phyloP scores from a whole-genome alignment of 2,888 invertebrate genomes.

The Hipparchia sbordonii region DNA sequence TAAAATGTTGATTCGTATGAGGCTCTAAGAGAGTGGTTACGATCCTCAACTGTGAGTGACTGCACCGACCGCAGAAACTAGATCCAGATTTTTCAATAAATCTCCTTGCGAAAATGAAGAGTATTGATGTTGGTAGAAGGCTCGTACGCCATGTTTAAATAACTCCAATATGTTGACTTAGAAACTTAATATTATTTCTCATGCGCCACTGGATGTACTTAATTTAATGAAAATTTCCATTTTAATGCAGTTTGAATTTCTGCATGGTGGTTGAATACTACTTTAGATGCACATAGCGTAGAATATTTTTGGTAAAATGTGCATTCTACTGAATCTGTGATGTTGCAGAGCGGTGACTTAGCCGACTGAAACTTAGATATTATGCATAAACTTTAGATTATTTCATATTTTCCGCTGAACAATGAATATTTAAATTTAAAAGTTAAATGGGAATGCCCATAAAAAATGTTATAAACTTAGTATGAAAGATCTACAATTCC shows the following conservation, averaged over 20 bases:
- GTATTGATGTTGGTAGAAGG: no score
- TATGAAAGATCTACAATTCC: neutral
- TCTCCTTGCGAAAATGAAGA: no score
- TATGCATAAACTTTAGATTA: neutral
- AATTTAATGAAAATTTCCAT: slow-evolving; percentile 4
- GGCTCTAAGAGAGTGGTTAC: no score
- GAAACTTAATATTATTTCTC: slow-evolving; percentile 20
- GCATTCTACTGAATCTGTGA: neutral
- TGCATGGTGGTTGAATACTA: neutral
- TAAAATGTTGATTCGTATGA: no score
- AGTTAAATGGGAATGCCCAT: neutral
- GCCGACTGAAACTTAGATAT: neutral
- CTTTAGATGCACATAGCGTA: neutral
- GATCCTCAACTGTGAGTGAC: no score
- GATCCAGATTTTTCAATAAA: no score
- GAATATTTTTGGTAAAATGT: neutral
- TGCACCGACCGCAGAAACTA: no score
- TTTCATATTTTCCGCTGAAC: neutral
- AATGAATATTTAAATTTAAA: neutral
- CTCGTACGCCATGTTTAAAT: neutral
- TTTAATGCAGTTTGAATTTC: neutral
- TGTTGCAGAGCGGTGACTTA: neutral
- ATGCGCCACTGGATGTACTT: slow-evolving; percentile 11
- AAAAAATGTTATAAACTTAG: neutral
- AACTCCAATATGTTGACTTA: slow-evolving; percentile 5